Evolutionary conservation across 2,797 vertebrate genomes (phyloP).

Genomic region (Otus scops): DNA sequence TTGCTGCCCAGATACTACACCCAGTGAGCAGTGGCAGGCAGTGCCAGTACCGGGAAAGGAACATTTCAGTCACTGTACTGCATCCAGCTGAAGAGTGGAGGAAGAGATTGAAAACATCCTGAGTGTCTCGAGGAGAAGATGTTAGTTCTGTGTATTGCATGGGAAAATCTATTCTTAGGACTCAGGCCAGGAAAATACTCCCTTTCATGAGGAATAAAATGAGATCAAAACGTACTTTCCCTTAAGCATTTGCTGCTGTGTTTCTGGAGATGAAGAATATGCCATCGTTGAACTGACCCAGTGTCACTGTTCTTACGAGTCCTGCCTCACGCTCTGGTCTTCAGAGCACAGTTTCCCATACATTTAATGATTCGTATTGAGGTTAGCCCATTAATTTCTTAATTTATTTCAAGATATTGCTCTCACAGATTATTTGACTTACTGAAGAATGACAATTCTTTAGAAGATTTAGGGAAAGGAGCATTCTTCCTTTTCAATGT

Average conservation of each 20-base stretch:
- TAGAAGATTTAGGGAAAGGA: background rate
- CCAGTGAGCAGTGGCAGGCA: fast-evolving
- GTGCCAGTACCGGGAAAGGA: background rate
- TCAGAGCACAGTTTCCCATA: background rate
- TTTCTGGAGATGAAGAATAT: background rate
- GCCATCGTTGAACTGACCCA: background rate
- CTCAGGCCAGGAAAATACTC: background rate
- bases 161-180: background rate
- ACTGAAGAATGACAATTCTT: background rate
- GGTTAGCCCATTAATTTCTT: background rate
- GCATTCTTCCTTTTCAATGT: background rate
- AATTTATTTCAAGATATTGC: background rate
- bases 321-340: background rate
- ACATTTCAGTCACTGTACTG: background rate
- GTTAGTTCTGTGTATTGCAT: background rate
- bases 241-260: background rate
- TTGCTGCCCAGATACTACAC: background rate
- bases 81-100: background rate
- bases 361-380: background rate
- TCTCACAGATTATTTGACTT: background rate
- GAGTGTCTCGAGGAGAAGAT: background rate
- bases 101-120: background rate
- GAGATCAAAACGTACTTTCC: fast-evolving
- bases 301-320: background rate
- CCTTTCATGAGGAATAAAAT: background rate